Evolutionary conservation across 1,140 invertebrate species (phyloP).

Genomic region (Drosophila persimilis): DNA sequence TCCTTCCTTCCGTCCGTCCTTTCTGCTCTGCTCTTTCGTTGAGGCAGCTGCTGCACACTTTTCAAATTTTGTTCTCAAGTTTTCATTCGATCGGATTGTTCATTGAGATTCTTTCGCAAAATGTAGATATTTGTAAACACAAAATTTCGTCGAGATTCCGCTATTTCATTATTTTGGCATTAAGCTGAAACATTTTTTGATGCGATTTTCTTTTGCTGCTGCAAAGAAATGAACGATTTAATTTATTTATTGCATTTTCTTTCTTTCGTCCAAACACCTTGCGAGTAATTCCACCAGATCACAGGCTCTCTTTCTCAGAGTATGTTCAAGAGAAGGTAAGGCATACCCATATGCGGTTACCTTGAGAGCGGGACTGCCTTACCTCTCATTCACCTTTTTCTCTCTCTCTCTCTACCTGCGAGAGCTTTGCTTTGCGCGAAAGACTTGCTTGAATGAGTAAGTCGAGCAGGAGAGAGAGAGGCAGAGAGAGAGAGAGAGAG

Average conservation of each 20-base stretch:
- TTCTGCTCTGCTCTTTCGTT: neutral
- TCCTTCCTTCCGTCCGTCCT: constrained; percentile 13
- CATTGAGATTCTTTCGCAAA: constrained; percentile 28
- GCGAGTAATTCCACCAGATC: no score
- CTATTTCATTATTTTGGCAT: constrained; percentile 33
- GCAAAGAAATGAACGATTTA: constrained; percentile 39
- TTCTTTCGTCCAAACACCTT: constrained; percentile 8
- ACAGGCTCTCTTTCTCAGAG: no score
- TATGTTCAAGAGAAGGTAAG: no score
- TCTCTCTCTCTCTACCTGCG: constrained; percentile 6
- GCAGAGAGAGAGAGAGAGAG: constrained; percentile 4
- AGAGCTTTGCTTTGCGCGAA: constrained; percentile 1
- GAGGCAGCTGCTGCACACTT: neutral
- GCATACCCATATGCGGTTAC: no score
- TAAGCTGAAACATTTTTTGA: constrained; percentile 30
- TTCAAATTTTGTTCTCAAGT: constrained; percentile 1
- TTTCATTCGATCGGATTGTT: constrained; percentile 36
- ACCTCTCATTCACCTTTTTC: no score
- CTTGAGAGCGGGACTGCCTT: no score
- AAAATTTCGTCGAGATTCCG: constrained; percentile 30
- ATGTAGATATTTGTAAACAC: constrained; percentile 31
- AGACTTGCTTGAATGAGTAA: constrained; percentile 48
- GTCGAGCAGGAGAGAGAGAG: constrained; percentile 40
- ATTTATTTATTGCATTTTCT: constrained; percentile 28
- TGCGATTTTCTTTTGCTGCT: constrained; percentile 14